Percentiles rank a stretch among this genome's conserved stretches.
phyloP scores from a whole-genome alignment of 1,140 invertebrate genomes.

The Drosophila ananassae region DNA sequence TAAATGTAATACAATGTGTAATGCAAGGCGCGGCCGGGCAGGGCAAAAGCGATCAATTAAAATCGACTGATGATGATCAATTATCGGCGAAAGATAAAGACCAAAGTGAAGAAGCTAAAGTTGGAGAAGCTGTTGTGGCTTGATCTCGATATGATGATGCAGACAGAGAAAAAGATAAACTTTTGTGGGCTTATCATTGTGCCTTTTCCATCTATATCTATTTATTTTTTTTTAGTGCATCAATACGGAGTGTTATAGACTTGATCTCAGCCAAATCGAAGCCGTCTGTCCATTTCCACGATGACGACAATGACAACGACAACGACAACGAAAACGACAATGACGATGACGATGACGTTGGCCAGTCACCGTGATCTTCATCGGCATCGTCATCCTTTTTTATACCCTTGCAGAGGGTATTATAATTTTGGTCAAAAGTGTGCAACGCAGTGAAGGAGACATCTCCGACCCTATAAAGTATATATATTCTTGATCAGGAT shows the following conservation, averaged over 20 bases:
- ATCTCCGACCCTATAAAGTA: no score
- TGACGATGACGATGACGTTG: constrained; percentile 54
- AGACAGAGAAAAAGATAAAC: background rate
- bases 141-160: constrained; percentile 26
- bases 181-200: background rate
- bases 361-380: constrained; percentile 52
- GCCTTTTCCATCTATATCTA: no score
- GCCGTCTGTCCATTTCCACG: constrained; percentile 35
- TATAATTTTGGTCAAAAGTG: no score
- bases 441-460: no score
- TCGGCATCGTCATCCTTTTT: constrained; percentile 49
- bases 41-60: constrained; percentile 75
- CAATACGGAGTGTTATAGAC: constrained; percentile 20
- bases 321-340: constrained; percentile 29
- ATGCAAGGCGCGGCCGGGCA: constrained; percentile 42
- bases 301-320: constrained; percentile 67
- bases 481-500: no score
- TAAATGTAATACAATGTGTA: constrained; percentile 47
- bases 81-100: constrained; percentile 68
- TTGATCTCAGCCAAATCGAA: constrained; percentile 58
- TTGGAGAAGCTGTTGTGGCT: background rate
- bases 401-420: no score
- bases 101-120: constrained; percentile 32
- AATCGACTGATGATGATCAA: constrained; percentile 81
- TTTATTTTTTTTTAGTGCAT: constrained; percentile 7